Evolutionary conservation across 2,888 invertebrate species (phyloP), one percentile per base, ranked within the genome.

Genomic region (Tinea semifulvella): DNA sequence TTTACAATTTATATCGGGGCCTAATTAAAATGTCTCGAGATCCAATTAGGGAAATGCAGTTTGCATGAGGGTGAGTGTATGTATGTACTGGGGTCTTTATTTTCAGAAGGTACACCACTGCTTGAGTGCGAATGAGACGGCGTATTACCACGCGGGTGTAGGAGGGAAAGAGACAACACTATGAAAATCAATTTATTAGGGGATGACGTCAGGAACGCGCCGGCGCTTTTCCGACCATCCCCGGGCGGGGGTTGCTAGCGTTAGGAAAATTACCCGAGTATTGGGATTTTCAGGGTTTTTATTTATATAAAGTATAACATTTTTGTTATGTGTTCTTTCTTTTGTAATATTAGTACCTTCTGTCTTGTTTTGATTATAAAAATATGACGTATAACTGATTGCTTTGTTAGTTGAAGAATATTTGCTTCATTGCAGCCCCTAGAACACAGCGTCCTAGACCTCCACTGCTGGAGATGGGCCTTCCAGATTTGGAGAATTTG

Each of bases 101-200:
- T 31, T 65, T 74, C 65, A 70, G 77, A 77, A 77, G 77, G 76
- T 77, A n/a, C 76, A 75, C 65, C 59, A 60, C 50, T 65, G 68
- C 74, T 69, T 65, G 63, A 60, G 70, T 58, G 56, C n/a, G 63
- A 70, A 47, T 26, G 58, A 56, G 75, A 74, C 49, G 49, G 57
- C 27, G 42, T 28, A 49, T 63, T 70, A 44, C 52, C 27, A 47
- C 47, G 49, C n/a, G 10, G 10, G 6, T 13, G 1, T 1, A 14
- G 2, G 63, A 10, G 13, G 6, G 63, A 76, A 45, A 43, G 64
- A 58, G 76, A 68, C 52, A 56, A 68, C 53, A 51, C 58, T 63
- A 60, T 76, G 73, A 82, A 80, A 82, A 82, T 81, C 82, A 82
- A 82, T 82, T 82, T 81, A 81, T 81, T 77, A 79, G 72, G 62